Conservation (phyloP, 2,888 invertebrate genomes). For the Sphaeridia pumilis region DNA sequence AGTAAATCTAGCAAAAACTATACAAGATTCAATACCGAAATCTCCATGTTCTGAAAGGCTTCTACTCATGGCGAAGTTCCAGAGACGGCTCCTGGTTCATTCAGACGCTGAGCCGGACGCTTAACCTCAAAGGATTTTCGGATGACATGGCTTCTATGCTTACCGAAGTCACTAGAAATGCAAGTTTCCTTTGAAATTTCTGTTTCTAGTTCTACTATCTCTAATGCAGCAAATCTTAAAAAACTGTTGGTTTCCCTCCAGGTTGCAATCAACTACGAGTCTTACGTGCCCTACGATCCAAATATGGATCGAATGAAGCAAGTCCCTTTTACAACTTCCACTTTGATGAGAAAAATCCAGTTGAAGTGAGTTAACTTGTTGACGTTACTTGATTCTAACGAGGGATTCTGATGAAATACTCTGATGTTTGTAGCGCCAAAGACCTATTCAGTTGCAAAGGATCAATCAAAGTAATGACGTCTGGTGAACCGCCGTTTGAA, state of each 20-base stretch:
- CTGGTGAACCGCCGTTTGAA: no score
- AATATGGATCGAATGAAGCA: conserved; percentile 84
- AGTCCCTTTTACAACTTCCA: conserved; percentile 81
- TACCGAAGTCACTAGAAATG: conserved; percentile 63
- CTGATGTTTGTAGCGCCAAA: no score
- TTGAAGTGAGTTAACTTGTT: conserved; percentile 15
- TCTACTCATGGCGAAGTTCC: conserved; percentile 88
- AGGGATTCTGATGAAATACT: no score
- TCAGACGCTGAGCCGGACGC: conserved; percentile 73
- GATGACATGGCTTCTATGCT: conserved; percentile 72
- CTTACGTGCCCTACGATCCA: conserved; percentile 63
- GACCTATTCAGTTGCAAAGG: no score
- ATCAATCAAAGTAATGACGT: no score
- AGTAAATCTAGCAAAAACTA: not conserved
- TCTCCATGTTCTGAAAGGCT: conserved; percentile 48
- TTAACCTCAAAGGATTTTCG: conserved; percentile 58
- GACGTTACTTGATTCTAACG: no score
- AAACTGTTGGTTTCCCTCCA: conserved; percentile 38
- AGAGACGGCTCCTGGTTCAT: conserved; percentile 93
- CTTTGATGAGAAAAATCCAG: conserved; percentile 59
- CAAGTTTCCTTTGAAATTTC: no score
- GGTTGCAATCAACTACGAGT: conserved; percentile 84
- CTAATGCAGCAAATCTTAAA: not conserved
- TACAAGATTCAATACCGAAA: not conserved
- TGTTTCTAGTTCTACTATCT: no score